phyloP scores from a whole-genome alignment of 1,140 invertebrate genomes.

The Pseudomyrmex concolor region DNA sequence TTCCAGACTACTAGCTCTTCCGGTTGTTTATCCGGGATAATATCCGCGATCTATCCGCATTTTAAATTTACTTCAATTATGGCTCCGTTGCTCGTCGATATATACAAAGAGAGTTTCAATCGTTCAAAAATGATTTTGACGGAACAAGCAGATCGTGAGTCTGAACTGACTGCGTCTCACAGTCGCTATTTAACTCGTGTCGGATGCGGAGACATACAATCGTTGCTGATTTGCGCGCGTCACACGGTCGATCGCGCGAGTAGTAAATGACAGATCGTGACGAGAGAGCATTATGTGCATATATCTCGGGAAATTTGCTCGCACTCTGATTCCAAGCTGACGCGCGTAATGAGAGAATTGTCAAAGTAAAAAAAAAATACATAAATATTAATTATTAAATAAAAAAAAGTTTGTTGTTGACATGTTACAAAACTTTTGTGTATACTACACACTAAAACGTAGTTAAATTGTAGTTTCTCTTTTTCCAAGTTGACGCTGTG shows the following conservation, averaged over 20 bases:
- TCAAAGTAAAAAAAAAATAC: no score
- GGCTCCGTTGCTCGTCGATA: no score
- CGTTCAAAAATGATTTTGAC: neutral
- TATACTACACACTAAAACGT: neutral
- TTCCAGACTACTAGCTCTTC: neutral
- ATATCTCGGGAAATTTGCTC: no score
- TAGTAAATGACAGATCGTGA: slow-evolving; percentile 1
- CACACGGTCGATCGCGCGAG: neutral
- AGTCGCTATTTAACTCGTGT: slow-evolving; percentile 9
- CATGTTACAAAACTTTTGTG: neutral
- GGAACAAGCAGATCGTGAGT: neutral
- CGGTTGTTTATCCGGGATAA: neutral
- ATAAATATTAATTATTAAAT: no score
- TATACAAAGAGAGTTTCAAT: neutral
- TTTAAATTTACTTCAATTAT: no score
- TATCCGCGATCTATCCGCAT: neutral
- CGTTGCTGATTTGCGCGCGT: slow-evolving; percentile 5
- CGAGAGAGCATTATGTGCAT: neutral
- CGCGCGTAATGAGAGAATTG: no score
- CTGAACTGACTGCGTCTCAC: neutral
- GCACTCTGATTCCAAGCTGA: neutral
- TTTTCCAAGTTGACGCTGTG: neutral
- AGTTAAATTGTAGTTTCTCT: no score
- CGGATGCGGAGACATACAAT: slow-evolving; percentile 2
- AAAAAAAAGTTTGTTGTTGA: neutral